Evolutionary conservation across 2,888 invertebrate species (phyloP), one percentile per base, ranked within the genome.

Genomic region (Biston stratarius): DNA sequence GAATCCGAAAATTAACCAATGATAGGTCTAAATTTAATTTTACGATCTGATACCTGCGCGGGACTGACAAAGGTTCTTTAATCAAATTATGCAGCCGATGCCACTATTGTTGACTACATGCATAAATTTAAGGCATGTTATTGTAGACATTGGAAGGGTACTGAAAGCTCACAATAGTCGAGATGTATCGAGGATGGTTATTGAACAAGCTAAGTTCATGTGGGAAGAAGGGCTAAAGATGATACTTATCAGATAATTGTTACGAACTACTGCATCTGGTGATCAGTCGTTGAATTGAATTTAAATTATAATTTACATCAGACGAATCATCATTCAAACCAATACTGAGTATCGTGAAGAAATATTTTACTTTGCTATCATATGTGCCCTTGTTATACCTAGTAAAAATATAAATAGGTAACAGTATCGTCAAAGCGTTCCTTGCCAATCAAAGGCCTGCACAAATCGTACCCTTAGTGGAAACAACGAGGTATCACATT

Each of bases 31-130:
- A 92, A 94, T 94, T 93, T 90, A 94, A 94, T 94, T 94, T 94
- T 82, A 94, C 92, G 93, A 85, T 85, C 86, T 86, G 88, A 91
- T 94, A 94, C 94, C 94, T 94, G 93, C 93, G 83, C 81, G 81
- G 79, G 77, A 76, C 82, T 83, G 83, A 92, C 91, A 93, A 92
- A 89, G 89, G 91, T 87, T 85, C 79, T 75, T 82, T 93, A 93
- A 94, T 94, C 92, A 94, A 94, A 92, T 94, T 92, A 94, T 94
- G 91, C 93, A 92, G 90, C 90, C 89, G 88, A 90, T 86, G 88
- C 83, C 82, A 86, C 89, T 82, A 91, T 93, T 94, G 92, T 93
- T 83, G 79, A 76, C 72, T 85, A 83, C 86, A 86, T 93, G 93
- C 91, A 93, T 94, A 94, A 89, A 91, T 92, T 92, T 85, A 80